Evolutionary conservation across 1,140 invertebrate genomes (phyloP), one percentile per base, ranked within the genome.

Genomic region (Calephelis nemesis): DNA sequence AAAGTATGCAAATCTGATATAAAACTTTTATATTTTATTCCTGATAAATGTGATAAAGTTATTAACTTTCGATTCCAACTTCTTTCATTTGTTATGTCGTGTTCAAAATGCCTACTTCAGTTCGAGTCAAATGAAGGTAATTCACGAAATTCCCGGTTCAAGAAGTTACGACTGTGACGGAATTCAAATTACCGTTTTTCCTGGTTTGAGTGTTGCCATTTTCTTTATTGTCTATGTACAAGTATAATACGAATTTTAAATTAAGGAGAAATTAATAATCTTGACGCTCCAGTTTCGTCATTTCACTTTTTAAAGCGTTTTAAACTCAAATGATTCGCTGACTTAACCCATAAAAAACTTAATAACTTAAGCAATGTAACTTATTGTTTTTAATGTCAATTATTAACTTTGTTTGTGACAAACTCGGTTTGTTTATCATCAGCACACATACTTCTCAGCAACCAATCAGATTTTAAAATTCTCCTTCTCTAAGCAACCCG

Each of bases 81-180:
- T 91, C 90, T 90, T 91, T 89, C 87, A 90, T 91, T 91, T 91
- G 88, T 90, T 83, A 88, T 86, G 81, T 90, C 83, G 85, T 88
- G 76, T 84, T 91, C 82, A 86, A 91, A 88, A 90, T 85, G 82
- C 80, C 80, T 83, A 83, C 84, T 88, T 83, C 79, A 82, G 81
- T 82, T 77, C 77, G 76, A 79, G 71, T 79, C 79, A 85, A 88
- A 89, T 85, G 83, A 88, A 88, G 83, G 87, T 82, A 85, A 90
- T 88, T 85, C 86, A 81, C 78, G 83, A 89, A 87, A 91, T 91
- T 88, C 87, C 79, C 86, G 81, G 78, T 83, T 85, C 82, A 74
- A 77, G 75, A 89, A 89, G 76, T 88, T 88, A 82, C 79, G 83
- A 85, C 88, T 91, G 87, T 88, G 85, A 88, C 80, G 78, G 77